These are phyloP conservation scores for Antechinus flavipes DNA, from an alignment of 2,113 vertebrate species.

Conservation along the genomic window DNA sequence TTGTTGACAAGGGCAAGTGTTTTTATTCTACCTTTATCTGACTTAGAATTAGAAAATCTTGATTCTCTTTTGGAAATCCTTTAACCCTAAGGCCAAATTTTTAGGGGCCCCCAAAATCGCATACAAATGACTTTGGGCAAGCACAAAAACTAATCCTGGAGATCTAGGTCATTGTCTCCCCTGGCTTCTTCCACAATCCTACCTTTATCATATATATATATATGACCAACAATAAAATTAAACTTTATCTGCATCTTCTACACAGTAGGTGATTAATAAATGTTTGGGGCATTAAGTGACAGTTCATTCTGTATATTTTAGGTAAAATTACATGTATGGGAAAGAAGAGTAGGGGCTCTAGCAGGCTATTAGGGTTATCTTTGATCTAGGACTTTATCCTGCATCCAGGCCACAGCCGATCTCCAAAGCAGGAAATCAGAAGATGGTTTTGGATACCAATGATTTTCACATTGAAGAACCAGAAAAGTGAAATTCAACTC, in stretches of 20 bases:
- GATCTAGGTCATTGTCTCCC: not conserved
- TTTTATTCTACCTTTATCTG: not conserved
- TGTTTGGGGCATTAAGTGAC: not conserved
- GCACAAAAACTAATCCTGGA: not conserved
- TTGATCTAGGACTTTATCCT: not conserved
- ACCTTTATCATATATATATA: not conserved
- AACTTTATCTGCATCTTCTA: not conserved
- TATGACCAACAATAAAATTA: not conserved
- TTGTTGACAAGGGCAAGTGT: not conserved
- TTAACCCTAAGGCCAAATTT: not conserved
- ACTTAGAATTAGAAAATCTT: not conserved
- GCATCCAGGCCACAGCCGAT: not conserved
- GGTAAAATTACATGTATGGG: not conserved
- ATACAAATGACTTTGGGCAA: not conserved
- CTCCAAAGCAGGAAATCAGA: not conserved
- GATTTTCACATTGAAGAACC: not conserved
- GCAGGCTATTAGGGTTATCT: not conserved
- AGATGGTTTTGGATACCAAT: not conserved
- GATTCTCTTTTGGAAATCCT: not conserved
- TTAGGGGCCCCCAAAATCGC: not conserved
- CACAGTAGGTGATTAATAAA: not conserved
- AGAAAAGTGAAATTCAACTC: not conserved
- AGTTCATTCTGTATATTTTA: not conserved
- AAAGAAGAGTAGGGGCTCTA: not conserved
- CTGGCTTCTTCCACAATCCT: not conserved